Percentiles rank a stretch among this genome's conserved stretches.
phyloP scores from a whole-genome alignment of 2,888 invertebrate genomes.

The Cryptocheilus praepositus region DNA sequence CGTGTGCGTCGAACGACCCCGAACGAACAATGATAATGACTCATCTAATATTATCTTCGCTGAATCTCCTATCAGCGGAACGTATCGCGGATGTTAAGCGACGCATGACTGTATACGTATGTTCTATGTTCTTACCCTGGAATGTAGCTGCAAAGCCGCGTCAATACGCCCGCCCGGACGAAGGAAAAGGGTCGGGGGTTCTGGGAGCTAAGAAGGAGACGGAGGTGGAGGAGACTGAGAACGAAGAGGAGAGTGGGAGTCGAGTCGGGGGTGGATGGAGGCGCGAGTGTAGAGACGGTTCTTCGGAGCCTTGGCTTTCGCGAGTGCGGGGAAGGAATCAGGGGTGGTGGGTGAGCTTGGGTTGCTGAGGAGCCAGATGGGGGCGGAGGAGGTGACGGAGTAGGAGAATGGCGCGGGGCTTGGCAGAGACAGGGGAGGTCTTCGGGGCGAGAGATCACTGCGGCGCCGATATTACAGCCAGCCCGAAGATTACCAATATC shows the following conservation, averaged over 20 bases:
- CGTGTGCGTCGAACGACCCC: no score
- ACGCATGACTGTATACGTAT: constrained; percentile 17
- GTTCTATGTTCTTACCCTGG: constrained; percentile 60
- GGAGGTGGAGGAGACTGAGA: constrained; percentile 26
- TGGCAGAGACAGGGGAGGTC: constrained; percentile 38
- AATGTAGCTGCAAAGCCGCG: constrained; percentile 68
- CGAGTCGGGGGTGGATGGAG: constrained; percentile 12
- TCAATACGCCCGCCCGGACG: constrained; percentile 67
- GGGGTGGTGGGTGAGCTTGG: constrained; percentile 24
- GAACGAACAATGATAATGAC: no score
- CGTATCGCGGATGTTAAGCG: no score
- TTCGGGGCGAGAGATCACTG: constrained; percentile 72
- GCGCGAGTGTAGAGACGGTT: constrained; percentile 42
- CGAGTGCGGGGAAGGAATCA: constrained; percentile 17
- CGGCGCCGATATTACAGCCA: constrained; percentile 73
- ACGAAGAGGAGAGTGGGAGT: neutral
- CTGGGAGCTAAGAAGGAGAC: constrained; percentile 40
- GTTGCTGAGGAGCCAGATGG: constrained; percentile 27
- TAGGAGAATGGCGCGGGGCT: constrained; percentile 11
- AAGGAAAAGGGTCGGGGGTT: constrained; percentile 42
- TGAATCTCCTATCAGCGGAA: no score
- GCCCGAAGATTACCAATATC: constrained; percentile 74
- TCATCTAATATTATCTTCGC: no score
- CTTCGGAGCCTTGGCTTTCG: constrained; percentile 38
- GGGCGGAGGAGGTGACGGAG: constrained; percentile 20